Base-by-base conservation (phyloP, 1,140 invertebrate genomes). In the Drosophila pandora region DNA sequence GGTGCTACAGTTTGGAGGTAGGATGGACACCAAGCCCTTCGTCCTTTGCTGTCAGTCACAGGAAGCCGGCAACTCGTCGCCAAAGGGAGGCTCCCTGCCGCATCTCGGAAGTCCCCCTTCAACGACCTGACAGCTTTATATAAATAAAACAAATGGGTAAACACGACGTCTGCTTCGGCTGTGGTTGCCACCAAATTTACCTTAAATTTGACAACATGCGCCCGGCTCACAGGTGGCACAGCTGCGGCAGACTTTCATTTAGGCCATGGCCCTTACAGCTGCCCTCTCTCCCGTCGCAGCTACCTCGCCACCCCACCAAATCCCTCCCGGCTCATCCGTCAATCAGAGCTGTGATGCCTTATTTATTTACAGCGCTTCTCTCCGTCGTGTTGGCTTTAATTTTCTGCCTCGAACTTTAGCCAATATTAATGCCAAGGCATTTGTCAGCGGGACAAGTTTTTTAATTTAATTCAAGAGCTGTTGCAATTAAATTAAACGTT, bases 401-500 rank as follows among this genome's bases (percentile, higher is more conserved):
- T 47, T 61, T 41, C 21, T 7, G 49, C 21, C 45, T 23, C n/a
- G 49, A 12, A 64, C 69, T 71, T 67, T 57, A 56, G 50, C 50
- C 37, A 52, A 78, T 79, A 82, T 88, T 83, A 73, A 88, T 88
- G 79, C 64, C 61, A 23, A 28, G 47, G 64, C 84, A 88, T 88
- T 88, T 82, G 75, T 88, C 79, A 83, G 79, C 57, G 7, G 50
- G 32, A 23, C 65, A 84, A 62, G 22, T 76, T 76, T 82, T 65
- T 69, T 71, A 87, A 87, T 87, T 87, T 88, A 76, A 88, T 79
- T 79, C 54, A 77, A 79, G 75, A 88, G 74, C 83, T 79, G 83
- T 61, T 77, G 79, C 76, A 88, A 88, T 88, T 89, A 88, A 88
- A 88, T 88, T 88, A 88, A 88, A 88, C 68, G 83, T 52, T 65